These are phyloP conservation scores for Drosophila histrio DNA, from an alignment of 2,888 invertebrate species.

Conservation along the genomic window DNA sequence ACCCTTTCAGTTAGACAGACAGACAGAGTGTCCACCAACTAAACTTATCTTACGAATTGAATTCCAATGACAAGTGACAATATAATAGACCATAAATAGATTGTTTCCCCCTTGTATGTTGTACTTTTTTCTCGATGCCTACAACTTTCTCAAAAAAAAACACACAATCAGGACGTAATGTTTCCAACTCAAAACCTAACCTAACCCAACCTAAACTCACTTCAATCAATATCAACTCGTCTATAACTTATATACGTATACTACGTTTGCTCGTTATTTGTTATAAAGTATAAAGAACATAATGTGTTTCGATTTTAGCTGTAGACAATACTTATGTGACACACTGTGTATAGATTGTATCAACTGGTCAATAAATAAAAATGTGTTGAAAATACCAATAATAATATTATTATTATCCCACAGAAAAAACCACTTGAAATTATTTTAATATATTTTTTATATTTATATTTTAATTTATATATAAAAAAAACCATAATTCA, in stretches of 20 bases:
- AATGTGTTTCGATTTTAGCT: slow-evolving; percentile 40
- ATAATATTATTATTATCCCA: background rate
- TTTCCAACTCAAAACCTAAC: background rate
- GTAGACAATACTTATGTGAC: slow-evolving; percentile 40
- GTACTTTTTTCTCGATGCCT: no score
- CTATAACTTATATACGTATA: slow-evolving; percentile 47
- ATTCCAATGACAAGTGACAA: slow-evolving; percentile 67
- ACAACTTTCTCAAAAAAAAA: slow-evolving; percentile 21
- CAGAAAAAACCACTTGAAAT: slow-evolving; percentile 19
- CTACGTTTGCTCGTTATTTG: slow-evolving; percentile 64
- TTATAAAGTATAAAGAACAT: slow-evolving; percentile 33
- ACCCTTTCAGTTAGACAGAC: slow-evolving; percentile 21
- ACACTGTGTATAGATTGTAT: slow-evolving; percentile 41
- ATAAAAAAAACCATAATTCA: slow-evolving; percentile 62
- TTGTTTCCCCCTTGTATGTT: background rate
- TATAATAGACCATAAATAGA: slow-evolving; percentile 41
- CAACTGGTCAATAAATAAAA: slow-evolving; percentile 40
- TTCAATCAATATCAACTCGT: slow-evolving; percentile 3
- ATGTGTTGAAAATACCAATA: slow-evolving; percentile 1
- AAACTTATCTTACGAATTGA: slow-evolving; percentile 3
- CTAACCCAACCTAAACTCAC: slow-evolving; percentile 7
- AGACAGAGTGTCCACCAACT: background rate
- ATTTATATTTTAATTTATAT: slow-evolving; percentile 16
- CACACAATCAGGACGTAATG: slow-evolving; percentile 52
- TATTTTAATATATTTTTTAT: slow-evolving; percentile 33